A percentile compares a stretch with the other conserved stretches of the same genome.
Conservation (phyloP, 2,888 invertebrate species). For the Lepidochitona cinerea region DNA sequence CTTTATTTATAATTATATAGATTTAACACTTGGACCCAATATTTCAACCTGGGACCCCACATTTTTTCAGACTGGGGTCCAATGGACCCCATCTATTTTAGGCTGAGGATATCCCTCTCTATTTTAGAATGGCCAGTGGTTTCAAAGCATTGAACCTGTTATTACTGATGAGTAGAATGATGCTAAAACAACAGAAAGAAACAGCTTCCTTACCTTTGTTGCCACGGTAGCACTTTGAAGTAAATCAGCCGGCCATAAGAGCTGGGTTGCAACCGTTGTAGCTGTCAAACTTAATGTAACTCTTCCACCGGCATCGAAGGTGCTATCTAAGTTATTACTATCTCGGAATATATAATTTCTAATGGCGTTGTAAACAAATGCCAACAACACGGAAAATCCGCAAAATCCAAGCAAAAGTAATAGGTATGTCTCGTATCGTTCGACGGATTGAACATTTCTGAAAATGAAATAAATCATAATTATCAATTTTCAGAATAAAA, state of each 20-base stretch:
- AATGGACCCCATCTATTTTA: too few species aligned
- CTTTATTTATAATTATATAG: too few species aligned
- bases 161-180: too few species aligned
- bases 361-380: constrained; percentile 44
- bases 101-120: too few species aligned
- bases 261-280: constrained; percentile 51
- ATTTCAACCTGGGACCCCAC: too few species aligned
- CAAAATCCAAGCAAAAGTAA: constrained; percentile 52
- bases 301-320: constrained; percentile 54
- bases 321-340: constrained; percentile 49
- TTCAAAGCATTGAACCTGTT: too few species aligned
- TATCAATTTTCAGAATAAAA: too few species aligned
- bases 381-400: constrained; percentile 48
- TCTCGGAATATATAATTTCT: constrained; percentile 47
- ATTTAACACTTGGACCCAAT: too few species aligned
- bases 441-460: neutral
- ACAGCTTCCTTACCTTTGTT: constrained; percentile 51
- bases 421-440: constrained; percentile 37
- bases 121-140: too few species aligned
- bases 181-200: too few species aligned
- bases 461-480: too few species aligned
- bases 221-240: constrained; percentile 51
- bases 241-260: constrained; percentile 54
- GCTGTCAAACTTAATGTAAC: constrained; percentile 51
- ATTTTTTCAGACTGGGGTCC: too few species aligned